phyloP scores from a whole-genome alignment of 2,888 invertebrate species.

The Eutolmus rufibarbis region DNA sequence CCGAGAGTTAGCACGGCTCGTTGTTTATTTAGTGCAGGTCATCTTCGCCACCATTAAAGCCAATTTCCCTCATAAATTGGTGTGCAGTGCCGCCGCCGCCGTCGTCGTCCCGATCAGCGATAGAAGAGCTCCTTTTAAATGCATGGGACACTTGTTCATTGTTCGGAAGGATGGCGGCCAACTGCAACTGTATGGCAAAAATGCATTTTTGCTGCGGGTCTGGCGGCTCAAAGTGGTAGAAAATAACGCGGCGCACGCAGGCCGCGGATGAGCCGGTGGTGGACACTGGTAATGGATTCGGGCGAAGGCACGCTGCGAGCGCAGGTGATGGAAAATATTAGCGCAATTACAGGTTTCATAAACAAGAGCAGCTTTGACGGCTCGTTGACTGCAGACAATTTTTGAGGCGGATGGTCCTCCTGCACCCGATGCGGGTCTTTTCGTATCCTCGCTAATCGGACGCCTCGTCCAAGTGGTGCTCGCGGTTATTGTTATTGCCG shows the following conservation, averaged over 20 bases:
- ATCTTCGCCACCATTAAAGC: background rate
- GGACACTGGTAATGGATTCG: conserved; percentile 8
- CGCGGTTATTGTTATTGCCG: conserved; percentile 41
- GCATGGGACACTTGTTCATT: background rate
- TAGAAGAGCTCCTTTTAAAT: conserved; percentile 6
- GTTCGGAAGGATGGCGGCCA: background rate
- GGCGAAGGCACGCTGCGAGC: conserved; percentile 24
- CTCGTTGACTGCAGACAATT: conserved; percentile 26
- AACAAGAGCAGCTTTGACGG: conserved; percentile 41
- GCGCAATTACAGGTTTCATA: conserved; percentile 45
- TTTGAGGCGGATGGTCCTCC: conserved; percentile 11
- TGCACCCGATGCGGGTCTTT: conserved; percentile 7
- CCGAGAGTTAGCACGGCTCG: background rate
- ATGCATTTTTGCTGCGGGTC: background rate
- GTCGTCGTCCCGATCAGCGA: background rate
- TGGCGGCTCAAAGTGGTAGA: background rate
- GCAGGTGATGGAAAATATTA: conserved; percentile 47
- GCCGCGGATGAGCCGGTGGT: background rate
- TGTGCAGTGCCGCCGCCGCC: background rate
- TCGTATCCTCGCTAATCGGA: background rate
- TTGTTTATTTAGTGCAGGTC: conserved; percentile 20
- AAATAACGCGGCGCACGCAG: background rate
- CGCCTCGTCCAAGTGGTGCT: conserved; percentile 21
- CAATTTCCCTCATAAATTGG: conserved; percentile 18
- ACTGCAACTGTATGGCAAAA: conserved; percentile 15